Evolutionary conservation across 2,888 invertebrate species (phyloP).

Genomic region (Fragum sueziense): DNA sequence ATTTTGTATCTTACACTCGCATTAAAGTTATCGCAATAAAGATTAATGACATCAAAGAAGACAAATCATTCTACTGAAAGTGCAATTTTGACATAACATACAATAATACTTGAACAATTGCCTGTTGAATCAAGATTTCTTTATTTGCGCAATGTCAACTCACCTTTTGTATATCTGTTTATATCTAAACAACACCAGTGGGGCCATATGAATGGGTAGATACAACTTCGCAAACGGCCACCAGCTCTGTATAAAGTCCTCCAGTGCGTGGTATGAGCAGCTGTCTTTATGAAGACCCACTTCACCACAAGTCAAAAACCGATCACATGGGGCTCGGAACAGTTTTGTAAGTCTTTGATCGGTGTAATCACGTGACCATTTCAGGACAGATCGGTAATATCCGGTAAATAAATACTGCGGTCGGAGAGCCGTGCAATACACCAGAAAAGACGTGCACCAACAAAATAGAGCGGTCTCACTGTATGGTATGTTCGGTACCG

Average conservation of each 20-base stretch:
- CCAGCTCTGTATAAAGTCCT: constrained; percentile 68
- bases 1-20: no score
- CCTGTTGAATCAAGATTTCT: no score
- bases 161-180: constrained; percentile 67
- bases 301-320: constrained; percentile 69
- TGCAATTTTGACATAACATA: no score
- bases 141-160: no score
- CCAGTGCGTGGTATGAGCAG: constrained; percentile 67
- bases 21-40: no score
- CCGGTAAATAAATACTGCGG: constrained; percentile 69
- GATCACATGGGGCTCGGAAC: constrained; percentile 64
- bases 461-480: constrained; percentile 70
- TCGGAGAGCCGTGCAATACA: constrained; percentile 66
- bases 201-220: constrained; percentile 73
- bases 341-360: constrained; percentile 61
- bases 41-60: no score
- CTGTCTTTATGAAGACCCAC: constrained; percentile 67
- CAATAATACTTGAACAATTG: no score
- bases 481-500: constrained; percentile 66
- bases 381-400: constrained; percentile 73
- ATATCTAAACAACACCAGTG: constrained; percentile 69
- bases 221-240: constrained; percentile 73
- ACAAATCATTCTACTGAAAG: no score
- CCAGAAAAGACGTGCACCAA: constrained; percentile 65
- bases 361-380: constrained; percentile 74